phyloP scores from a whole-genome alignment of 2,888 invertebrate species.

The Hypomecis punctinalis region DNA sequence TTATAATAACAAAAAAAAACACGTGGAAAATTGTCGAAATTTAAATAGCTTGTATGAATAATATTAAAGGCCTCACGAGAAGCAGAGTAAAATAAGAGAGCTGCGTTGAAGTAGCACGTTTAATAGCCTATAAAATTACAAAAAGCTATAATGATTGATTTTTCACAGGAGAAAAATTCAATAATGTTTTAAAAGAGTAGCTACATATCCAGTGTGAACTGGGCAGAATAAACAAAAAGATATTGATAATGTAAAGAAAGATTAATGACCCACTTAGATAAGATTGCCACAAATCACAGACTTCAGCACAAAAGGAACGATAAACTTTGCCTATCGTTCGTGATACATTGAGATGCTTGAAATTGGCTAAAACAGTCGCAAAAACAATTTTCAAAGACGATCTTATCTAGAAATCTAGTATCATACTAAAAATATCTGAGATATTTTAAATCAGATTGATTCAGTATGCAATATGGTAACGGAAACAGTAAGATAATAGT shows the following conservation, averaged over 20 bases:
- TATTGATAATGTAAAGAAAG: slow-evolving; percentile 23
- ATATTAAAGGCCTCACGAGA: too few species aligned
- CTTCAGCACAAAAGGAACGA: slow-evolving; percentile 31
- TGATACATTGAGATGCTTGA: slow-evolving; percentile 22
- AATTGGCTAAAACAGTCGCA: slow-evolving; percentile 17
- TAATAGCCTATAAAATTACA: too few species aligned
- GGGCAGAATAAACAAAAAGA: slow-evolving; percentile 16
- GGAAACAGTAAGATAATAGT: too few species aligned
- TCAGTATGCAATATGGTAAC: too few species aligned
- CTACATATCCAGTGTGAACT: background rate
- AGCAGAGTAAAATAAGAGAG: too few species aligned
- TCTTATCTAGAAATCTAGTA: background rate
- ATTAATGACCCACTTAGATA: slow-evolving; percentile 33
- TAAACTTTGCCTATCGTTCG: slow-evolving; percentile 28
- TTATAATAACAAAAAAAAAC: too few species aligned
- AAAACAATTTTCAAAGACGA: slow-evolving; percentile 15
- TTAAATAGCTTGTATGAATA: too few species aligned
- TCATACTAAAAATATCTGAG: background rate
- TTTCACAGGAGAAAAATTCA: background rate
- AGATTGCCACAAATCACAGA: slow-evolving; percentile 31
- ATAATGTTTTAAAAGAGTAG: background rate
- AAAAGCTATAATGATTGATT: too few species aligned
- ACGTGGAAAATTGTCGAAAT: too few species aligned
- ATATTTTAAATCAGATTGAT: too few species aligned
- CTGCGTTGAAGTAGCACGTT: too few species aligned